phyloP scores from a whole-genome alignment of 1,140 invertebrate species.

The Protaetia brevitarsis region DNA sequence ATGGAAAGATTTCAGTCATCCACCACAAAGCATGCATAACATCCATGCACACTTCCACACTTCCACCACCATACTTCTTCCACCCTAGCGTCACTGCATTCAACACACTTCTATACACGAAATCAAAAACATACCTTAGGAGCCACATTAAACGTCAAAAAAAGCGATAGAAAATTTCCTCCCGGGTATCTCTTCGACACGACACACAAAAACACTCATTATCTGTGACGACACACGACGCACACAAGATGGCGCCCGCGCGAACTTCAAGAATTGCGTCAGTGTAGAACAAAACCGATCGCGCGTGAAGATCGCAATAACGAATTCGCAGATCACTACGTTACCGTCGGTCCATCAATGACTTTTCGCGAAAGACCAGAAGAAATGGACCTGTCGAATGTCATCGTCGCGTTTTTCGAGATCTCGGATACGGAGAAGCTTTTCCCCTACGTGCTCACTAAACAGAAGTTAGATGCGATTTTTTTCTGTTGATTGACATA shows the following conservation, averaged over 20 bases:
- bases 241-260: conserved; percentile 4
- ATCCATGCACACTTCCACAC: no score
- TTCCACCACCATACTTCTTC: no score
- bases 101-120: no score
- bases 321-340: not conserved
- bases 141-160: not conserved
- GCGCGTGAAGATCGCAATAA: not conserved
- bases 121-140: no score
- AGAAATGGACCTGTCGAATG: no score
- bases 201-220: not conserved
- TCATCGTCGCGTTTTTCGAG: not conserved
- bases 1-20: no score
- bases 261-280: not conserved
- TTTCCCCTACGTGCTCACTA: no score
- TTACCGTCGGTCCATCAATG: not conserved
- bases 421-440: not conserved
- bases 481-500: conserved; percentile 3
- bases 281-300: not conserved
- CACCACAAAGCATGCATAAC: no score
- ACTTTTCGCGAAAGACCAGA: no score
- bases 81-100: no score
- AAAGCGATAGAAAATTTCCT: conserved; percentile 6
- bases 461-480: not conserved
- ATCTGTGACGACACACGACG: not conserved
- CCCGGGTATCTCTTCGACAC: not conserved